Base-by-base conservation (phyloP, 2,888 invertebrate genomes). In the Parnassius glacialis region DNA sequence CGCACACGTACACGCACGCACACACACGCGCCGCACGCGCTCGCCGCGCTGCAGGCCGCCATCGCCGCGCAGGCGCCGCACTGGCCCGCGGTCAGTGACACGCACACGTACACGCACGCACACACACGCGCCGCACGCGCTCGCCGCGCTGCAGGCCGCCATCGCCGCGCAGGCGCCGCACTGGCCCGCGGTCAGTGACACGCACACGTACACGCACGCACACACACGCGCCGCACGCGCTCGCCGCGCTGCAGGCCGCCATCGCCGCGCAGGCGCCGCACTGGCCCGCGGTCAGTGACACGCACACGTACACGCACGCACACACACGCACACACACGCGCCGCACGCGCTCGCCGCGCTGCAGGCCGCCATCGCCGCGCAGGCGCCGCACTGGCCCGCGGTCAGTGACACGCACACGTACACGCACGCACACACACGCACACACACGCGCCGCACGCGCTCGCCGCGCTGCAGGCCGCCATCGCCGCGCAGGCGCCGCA, bases 331-430 rank as follows among this genome's bases (percentile, higher is more conserved):
- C n/a, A n/a, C n/a, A n/a, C n/a, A n/a, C 10, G 96, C 95, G 79
- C 93, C 95, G 75, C 95, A 95, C 81, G 98, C 98, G 61, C 93
- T 97, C 74, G 95, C 95, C 66, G 96, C 97, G 12, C 90, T 98
- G 71, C 95, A 96, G 70, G 94, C 95, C 80, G 96, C 97, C 43
- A 94, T 97, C 70, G 95, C 96, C 69, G 94, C 95, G 79, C 97
- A 97, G 93, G 95, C 95, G 67, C 75, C 74, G 62, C 87, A 87
- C 79, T 90, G 90, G 88, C 87, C 87, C 62, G 60, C 73, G 73
- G 80, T 82, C 7, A 34, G 34, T 7, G 2, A 34, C 5, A 1
- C 7, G 7, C 34, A 5, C 34, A 7, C 34, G 7, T 7, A 34
- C 34, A 0, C 7, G 7, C 34, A 34, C 7, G 7, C 34, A 34